Evolutionary conservation across 1,140 invertebrate species (phyloP).

Genomic region (Dendroctonus ponderosae): DNA sequence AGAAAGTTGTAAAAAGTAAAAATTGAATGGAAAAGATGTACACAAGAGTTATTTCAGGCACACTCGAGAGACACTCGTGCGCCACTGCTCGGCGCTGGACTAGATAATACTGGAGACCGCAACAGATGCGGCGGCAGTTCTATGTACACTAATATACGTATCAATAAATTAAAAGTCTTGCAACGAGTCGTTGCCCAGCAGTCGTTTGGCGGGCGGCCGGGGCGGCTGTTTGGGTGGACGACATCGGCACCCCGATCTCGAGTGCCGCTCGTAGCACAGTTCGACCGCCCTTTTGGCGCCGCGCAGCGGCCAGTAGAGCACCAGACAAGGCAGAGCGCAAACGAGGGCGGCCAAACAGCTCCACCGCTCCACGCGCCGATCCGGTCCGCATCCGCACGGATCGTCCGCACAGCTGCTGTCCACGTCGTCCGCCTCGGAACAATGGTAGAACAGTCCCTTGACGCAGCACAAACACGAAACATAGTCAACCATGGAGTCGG

Average conservation of each 20-base stretch:
- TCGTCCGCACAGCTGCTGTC: conserved; percentile 73
- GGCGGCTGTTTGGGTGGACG: conserved; percentile 57
- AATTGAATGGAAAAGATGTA: conserved; percentile 33
- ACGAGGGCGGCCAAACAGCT: conserved; percentile 78
- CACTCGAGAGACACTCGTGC: conserved; percentile 31
- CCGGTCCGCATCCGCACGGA: conserved; percentile 80
- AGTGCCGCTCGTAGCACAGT: conserved; percentile 75
- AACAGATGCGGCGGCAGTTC: conserved; percentile 35
- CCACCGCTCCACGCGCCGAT: conserved; percentile 72
- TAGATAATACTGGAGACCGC: conserved; percentile 52
- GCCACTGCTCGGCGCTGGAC: conserved; percentile 43
- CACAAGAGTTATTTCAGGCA: conserved; percentile 34
- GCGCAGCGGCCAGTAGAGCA: conserved; percentile 88
- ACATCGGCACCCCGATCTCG: conserved; percentile 61
- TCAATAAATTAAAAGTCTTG: conserved; percentile 51
- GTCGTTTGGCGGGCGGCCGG: conserved; percentile 58
- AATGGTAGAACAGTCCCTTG: conserved; percentile 90
- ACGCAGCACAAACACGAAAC: conserved; percentile 91
- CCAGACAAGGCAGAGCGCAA: conserved; percentile 81
- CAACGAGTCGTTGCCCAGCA: conserved; percentile 54
- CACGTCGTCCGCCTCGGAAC: conserved; percentile 69
- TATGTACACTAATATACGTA: conserved; percentile 31
- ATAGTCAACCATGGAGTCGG: conserved; percentile 82
- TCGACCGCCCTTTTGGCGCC: conserved; percentile 77
- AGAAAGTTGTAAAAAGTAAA: conserved; percentile 23